Percentiles rank a stretch among this genome's conserved stretches.
phyloP scores from a whole-genome alignment of 2,797 vertebrate genomes.

The Cossypha polioptera region DNA sequence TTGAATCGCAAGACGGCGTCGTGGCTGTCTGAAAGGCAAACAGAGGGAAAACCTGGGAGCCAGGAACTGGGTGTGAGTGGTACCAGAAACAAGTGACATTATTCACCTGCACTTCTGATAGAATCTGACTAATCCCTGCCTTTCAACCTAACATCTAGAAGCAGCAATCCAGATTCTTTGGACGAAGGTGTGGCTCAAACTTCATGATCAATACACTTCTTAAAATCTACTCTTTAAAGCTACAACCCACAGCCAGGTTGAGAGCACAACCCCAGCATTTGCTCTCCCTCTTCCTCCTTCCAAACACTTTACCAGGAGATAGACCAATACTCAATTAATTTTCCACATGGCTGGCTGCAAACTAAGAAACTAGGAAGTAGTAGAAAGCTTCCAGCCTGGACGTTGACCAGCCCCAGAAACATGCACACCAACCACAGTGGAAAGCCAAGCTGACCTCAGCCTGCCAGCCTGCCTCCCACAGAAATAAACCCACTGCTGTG shows the following conservation, averaged over 20 bases:
- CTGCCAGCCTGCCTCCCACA: neutral
- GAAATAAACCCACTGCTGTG: neutral
- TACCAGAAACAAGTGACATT: rapidly evolving
- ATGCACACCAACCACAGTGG: neutral
- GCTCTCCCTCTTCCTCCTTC: neutral
- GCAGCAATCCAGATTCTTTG: neutral
- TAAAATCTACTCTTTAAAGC: neutral
- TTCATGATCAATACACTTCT: neutral
- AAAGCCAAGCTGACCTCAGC: neutral
- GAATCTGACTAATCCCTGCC: neutral
- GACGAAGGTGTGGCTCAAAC: neutral
- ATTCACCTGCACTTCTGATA: neutral
- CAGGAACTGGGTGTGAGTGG: neutral
- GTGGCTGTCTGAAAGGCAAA: slow-evolving; percentile 75
- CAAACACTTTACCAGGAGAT: neutral
- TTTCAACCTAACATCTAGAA: neutral
- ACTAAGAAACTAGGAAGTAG: neutral
- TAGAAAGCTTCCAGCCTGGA: neutral
- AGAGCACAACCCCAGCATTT: neutral
- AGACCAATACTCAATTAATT: neutral
- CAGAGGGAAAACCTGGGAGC: neutral
- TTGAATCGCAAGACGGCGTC: slow-evolving; percentile 82
- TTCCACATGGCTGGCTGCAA: neutral
- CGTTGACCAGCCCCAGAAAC: neutral
- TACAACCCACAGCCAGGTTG: neutral